Base-by-base conservation (phyloP, 2,888 invertebrate genomes). In the Maniola hyperantus region DNA sequence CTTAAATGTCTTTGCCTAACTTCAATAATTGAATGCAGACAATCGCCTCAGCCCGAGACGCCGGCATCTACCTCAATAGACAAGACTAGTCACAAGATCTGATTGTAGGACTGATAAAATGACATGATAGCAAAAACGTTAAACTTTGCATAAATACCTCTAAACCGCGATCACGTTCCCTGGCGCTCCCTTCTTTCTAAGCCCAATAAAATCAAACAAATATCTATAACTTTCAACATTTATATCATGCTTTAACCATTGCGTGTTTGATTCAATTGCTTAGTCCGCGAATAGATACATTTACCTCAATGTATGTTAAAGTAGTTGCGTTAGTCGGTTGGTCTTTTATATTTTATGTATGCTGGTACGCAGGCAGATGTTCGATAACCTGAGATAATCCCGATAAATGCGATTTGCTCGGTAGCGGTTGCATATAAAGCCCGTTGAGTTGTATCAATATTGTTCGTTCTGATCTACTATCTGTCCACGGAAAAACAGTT, bases 381-480 rank as follows among this genome's bases (percentile, higher is more conserved):
- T 79, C 79, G 89, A 89, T 89, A 89, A 89, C 90, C 89, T 79
- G 73, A 83, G 88, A 88, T 88, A 89, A 88, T 87, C 89, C 83
- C 70, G 87, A 87, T 89, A 83, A 81, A 89, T 83, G 81, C 83
- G 89, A 88, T 87, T 86, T 85, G 83, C 85, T 82, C 81, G 72
- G 78, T 80, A 83, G 83, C 84, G 83, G 85, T 81, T 79, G 83
- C 82, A 76, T 79, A 76, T 77, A 79, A 79, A 79, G 82, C 79
- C 79, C 54, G 69, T 75, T 74, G 70, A 73, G 67, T 71, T 73
- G 74, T 77, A 81, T 80, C 83, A 80, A 81, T 81, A 74, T 76
- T 78, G 76, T 73, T 73, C 69, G 73, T 69, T 72, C 73, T 48
- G 62, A 62, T 64, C 55, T 60, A 66, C 64, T 64, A 69, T 62